Base-by-base conservation (phyloP, 2,797 vertebrate genomes). In the Sebastes itinus region DNA sequence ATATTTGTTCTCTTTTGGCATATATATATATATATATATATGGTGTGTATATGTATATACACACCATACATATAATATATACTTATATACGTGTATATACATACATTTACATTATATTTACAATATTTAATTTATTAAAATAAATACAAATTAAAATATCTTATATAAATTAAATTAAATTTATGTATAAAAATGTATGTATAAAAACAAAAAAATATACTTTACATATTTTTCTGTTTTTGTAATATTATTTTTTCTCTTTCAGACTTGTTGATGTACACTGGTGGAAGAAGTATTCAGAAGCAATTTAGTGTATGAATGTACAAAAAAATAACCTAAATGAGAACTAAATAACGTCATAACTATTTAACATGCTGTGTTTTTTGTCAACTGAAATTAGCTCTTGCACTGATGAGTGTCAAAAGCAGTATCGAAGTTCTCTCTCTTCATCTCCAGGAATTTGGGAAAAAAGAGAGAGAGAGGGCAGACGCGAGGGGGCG, bases 401-500 rank as follows among this genome's bases (percentile, higher is more conserved):
- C 14, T 27, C 6, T 1, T 9, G 6, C 18, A 5, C 22, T 7
- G 14, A 4, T 23, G 8, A 38, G 52, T 8, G 22, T 11, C 49
- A 27, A 42, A 32, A 42, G 11, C 12, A 55, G 66, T 25, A 42
- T 30, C 42, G 4, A 27, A 27, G 27, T 27, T 72, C 18, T 35
- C 11, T 35, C 22, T 35, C 22, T 20, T 67, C 23, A 18, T 73
- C 54, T 63, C 16, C 28, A 74, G 68, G 22, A 74, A 52, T 74
- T 11, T 46, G n/a, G 10, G 13, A 18, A 28, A 14, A 30, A 10
- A 35, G 75, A 75, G 25, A 46, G 42, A 46, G 42, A 46, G 16
- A 46, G 42, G 16, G 72, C 84, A 35, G 69, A 91, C 94, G 87
- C 93, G 77, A 94, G 94, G 93, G 94, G 95, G 95, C 91, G 94